Base-by-base conservation (phyloP, 2,113 vertebrate species). In the Coturnix japonica region DNA sequence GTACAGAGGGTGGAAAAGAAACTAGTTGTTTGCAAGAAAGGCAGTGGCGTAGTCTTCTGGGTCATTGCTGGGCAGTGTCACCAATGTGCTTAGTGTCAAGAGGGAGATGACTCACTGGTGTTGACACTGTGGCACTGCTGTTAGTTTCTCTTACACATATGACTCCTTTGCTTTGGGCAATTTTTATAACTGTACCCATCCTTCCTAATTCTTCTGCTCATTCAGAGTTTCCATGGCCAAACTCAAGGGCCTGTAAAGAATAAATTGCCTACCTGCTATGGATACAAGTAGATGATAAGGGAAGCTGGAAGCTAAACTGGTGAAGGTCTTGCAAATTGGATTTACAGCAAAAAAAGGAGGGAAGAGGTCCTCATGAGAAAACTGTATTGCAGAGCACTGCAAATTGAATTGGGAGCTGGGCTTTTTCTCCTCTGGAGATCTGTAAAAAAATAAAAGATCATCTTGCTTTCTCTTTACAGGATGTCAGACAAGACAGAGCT, bases 401-500 rank as follows among this genome's bases (percentile, higher is more conserved):
- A 70, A 76, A 75, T 12, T 69, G 60, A 77, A 81, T 13, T 8
- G 5, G 4, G 49, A 75, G 56, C 35, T 31, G 35, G 15, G 57
- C 14, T 86, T 93, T 92, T 93, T 87, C 71, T 96, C 35, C 57
- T 90, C 54, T 86, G 28, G 64, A 73, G 46, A 87, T 31, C 3
- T 72, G 77, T 61, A 87, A 83, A 82, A 73, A 94, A 77, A 61
- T 71, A 92, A 91, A 87, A 41, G 31, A 70, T 72, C 56, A 39
- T 86, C 51, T 85, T 82, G 43, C 76, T 95, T 96, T 91, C 87
- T 93, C 47, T 81, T 91, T 60, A 44, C 67, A 37, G 71, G 23
- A 86, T 64, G 87, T 90, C 70, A 89, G 64, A 76, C 71, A 86
- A 87, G 53, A 65, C 56, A 89, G 78, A 85, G 41, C 51, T 85